Base-by-base conservation (phyloP, 53 echinoderm and acorn worm genomes). In the Paracentrotus lividus region DNA sequence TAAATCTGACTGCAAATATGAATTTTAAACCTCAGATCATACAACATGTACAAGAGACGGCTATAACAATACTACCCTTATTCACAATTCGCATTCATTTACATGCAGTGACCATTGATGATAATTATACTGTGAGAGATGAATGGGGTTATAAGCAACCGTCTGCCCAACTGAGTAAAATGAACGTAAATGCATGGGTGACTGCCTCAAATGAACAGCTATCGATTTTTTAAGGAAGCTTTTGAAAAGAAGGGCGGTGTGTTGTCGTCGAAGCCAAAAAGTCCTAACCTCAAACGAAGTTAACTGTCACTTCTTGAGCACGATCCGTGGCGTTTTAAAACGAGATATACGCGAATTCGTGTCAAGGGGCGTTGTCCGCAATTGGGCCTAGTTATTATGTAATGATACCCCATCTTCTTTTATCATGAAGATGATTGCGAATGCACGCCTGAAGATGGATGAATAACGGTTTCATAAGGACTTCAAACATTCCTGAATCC, bases 121-220 rank as follows among this genome's bases (percentile, higher is more conserved):
- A 40, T 72, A 67, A n/a, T n/a, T n/a, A n/a, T n/a, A n/a, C n/a
- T n/a, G n/a, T 51, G 21, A 16, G 69, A 72, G 40, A 29, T 72
- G 72, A 72, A 72, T 72, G 20, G 36, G 72, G 38, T n/a, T 40
- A 20, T 72, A 36, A 40, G 72, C 72, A 40, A 18, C 72, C 27
- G 72, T 72, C 72, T 72, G 72, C 38, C 21, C 38, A 72, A 72
- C 36, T 72, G 72, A 72, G 72, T 72, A 72, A 72, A 69, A 69
- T 69, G 18, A 21, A 18, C 36, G 40, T n/a, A n/a, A 72, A 72
- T 38, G 15, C 40, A 72, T 72, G 72, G 40, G 2, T 72, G 72
- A 38, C 3, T 72, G 72, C 72, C 72, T 72, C 72, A 20, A 5
- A 72, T 38, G 72, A 40, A 72, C 72, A 72, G 40, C 4, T 64